Conservation (phyloP, 2,113 vertebrate genomes). For the Dipodomys merriami region DNA sequence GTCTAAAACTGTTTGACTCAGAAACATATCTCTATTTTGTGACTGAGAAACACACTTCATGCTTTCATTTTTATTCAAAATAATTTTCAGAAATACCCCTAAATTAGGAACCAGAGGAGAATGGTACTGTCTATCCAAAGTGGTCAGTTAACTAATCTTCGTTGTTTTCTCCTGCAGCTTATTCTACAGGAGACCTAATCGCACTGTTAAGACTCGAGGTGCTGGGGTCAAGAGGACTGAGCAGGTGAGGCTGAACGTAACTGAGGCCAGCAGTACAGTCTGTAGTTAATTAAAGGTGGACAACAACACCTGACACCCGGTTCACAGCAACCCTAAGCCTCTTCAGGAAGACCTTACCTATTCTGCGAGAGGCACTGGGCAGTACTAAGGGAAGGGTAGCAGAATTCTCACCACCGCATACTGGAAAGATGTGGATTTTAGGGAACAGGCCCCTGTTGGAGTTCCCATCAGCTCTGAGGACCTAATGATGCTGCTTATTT, state of each 20-base stretch:
- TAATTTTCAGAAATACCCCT: not conserved
- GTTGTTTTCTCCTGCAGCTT: not conserved
- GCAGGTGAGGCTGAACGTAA: not conserved
- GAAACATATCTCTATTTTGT: not conserved
- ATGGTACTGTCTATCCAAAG: not conserved
- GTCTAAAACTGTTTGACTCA: not conserved
- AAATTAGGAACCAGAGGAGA: not conserved
- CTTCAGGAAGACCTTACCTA: not conserved
- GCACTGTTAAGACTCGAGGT: not conserved
- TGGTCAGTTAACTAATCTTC: not conserved
- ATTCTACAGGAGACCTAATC: no score
- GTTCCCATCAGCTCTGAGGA: not conserved
- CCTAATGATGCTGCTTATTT: not conserved
- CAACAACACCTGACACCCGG: rapidly evolving
- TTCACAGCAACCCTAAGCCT: not conserved
- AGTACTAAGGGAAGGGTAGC: no score
- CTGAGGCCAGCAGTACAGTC: rapidly evolving
- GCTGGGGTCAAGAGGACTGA: not conserved
- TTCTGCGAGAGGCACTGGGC: not conserved
- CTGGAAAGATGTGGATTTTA: not conserved
- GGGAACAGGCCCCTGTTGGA: not conserved
- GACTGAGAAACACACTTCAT: not conserved
- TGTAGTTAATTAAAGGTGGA: not conserved
- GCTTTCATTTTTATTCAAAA: not conserved
- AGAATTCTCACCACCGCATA: no score